These are phyloP conservation scores for Diachrysia chrysitis DNA, from an alignment of 2,888 invertebrate genomes.

Conservation along the genomic window DNA sequence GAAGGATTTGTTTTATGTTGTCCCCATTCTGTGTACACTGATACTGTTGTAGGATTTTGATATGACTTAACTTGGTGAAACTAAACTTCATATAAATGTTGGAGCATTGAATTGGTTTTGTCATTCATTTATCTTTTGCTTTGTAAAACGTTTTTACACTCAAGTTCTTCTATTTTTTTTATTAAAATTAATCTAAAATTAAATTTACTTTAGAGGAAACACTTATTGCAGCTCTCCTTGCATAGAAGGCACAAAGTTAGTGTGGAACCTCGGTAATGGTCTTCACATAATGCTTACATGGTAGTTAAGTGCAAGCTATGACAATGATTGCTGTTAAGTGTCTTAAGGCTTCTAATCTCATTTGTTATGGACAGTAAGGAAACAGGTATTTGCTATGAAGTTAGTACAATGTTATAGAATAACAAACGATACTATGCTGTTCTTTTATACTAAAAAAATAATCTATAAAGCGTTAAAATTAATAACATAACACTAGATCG, in stretches of 20 bases:
- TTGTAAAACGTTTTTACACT: too few relatives aligned
- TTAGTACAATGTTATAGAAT: not conserved
- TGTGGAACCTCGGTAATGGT: constrained; percentile 24
- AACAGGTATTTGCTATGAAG: not conserved
- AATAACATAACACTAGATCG: too few relatives aligned
- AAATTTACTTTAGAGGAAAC: not conserved
- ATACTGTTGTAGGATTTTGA: not conserved
- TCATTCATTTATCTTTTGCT: too few relatives aligned
- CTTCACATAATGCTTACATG: constrained; percentile 18
- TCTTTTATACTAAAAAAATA: too few relatives aligned
- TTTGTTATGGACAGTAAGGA: not conserved
- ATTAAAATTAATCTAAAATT: not conserved
- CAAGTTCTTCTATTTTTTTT: too few relatives aligned
- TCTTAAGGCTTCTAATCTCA: not conserved
- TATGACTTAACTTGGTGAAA: not conserved
- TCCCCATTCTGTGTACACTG: not conserved
- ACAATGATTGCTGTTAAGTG: constrained; percentile 23
- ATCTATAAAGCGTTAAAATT: too few relatives aligned
- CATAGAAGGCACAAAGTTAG: constrained; percentile 21
- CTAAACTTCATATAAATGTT: not conserved
- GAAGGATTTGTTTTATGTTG: constrained; percentile 1
- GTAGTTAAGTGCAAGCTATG: constrained; percentile 19
- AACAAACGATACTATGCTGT: not conserved
- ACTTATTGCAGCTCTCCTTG: not conserved
- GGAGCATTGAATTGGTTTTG: not conserved